A percentile compares a stretch with the other conserved stretches of the same genome.
phyloP scores from a whole-genome alignment of 2,888 invertebrate genomes.

The Drosophila pseudotalamancana region DNA sequence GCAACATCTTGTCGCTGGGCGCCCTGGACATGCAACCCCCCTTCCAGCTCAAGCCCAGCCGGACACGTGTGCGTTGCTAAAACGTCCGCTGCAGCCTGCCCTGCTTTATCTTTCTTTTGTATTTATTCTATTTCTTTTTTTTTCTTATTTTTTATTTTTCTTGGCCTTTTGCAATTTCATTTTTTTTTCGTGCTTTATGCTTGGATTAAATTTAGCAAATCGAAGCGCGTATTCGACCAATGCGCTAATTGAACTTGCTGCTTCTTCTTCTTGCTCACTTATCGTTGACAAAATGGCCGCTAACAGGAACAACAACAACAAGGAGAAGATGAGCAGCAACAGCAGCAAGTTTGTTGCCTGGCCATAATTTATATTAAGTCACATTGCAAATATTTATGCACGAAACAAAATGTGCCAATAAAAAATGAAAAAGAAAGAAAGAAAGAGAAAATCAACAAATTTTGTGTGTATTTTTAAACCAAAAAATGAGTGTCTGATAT shows the following conservation, averaged over 20 bases:
- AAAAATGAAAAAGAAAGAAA: not conserved
- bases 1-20: conserved; percentile 75
- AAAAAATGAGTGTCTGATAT: conserved; percentile 37
- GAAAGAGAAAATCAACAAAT: conserved; percentile 9
- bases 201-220: conserved; percentile 79
- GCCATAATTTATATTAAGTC: conserved; percentile 56
- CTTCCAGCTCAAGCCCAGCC: not conserved
- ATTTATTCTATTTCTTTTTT: conserved; percentile 35
- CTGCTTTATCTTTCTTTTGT: not conserved
- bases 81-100: conserved; percentile 63
- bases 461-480: conserved; percentile 50
- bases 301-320: conserved; percentile 6
- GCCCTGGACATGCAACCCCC: conserved; percentile 51
- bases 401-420: conserved; percentile 27
- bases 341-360: conserved; percentile 49
- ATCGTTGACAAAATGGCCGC: conserved; percentile 56
- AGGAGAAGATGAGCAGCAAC: conserved; percentile 5
- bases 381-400: conserved; percentile 61
- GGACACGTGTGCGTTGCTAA: conserved; percentile 78
- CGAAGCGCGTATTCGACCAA: conserved; percentile 59
- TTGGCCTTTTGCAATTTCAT: conserved; percentile 22
- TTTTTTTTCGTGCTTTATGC: conserved; percentile 66
- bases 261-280: conserved; percentile 25
- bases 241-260: conserved; percentile 72
- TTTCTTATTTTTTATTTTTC: conserved; percentile 7